These are phyloP conservation scores for Catharus fuscescens DNA, from an alignment of 2,113 vertebrate species.

Conservation along the genomic window DNA sequence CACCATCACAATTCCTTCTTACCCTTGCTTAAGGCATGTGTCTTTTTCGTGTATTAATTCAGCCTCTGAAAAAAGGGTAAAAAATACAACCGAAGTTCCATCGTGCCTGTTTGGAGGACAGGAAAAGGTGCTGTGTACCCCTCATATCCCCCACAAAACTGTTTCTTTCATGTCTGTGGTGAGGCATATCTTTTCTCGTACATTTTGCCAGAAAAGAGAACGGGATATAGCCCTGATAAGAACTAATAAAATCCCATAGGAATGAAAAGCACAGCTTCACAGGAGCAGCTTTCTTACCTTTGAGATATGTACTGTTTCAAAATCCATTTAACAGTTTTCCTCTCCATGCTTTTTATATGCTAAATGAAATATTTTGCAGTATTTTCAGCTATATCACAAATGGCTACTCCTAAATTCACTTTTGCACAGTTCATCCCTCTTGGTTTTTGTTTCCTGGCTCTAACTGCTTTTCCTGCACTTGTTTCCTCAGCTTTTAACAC, in stretches of 20 bases:
- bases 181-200: not conserved
- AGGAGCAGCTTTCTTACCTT: not conserved
- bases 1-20: not conserved
- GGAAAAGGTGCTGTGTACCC: fast-evolving
- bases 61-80: not conserved
- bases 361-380: not conserved
- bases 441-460: conserved; percentile 32
- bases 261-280: not conserved
- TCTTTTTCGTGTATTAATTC: not conserved
- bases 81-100: not conserved
- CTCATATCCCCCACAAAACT: not conserved
- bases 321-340: not conserved
- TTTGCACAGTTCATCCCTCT: not conserved
- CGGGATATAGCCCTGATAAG: not conserved
- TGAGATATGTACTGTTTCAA: not conserved
- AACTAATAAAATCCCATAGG: not conserved
- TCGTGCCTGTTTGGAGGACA: not conserved
- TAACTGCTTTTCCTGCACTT: conserved; percentile 41
- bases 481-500: conserved; percentile 40
- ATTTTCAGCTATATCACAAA: not conserved
- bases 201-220: not conserved
- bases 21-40: not conserved
- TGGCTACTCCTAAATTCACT: not conserved
- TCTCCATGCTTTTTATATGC: not conserved
- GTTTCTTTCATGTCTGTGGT: not conserved